Base-by-base conservation (phyloP, 1,140 invertebrate genomes). In the Cecropterus lyciades region DNA sequence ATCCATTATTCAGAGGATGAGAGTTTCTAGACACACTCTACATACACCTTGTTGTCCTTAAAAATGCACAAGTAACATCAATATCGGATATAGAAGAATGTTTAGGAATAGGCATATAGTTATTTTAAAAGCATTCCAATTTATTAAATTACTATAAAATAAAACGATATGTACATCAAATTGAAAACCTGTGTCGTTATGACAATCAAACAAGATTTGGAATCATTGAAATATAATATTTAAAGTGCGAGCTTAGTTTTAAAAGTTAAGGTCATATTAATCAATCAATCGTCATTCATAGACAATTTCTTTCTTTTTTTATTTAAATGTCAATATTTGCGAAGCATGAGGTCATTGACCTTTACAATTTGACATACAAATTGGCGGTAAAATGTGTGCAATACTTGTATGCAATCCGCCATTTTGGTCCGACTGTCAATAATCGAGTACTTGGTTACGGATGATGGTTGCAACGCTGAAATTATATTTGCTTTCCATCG, bases 261-360 rank as follows among this genome's bases (percentile, higher is more conserved):
- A 30, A 59, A 59, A 59, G 43, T 46, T 45, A 46, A 40, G 37
- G 37, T 40, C 37, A 40, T n/a, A 40, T n/a, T 13, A n/a, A 56
- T 43, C 53, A 56, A 56, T 56, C 56, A 33, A 10, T 4, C 7
- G 30, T 33, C 7, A 33, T 33, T 33, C 30, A 59, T 59, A 48
- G 45, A 59, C 24, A 46, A 48, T n/a, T n/a, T n/a, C n/a, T 60
- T 60, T 48, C 57, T 37, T 60, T 46, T 60, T 60, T 48, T 51
- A n/a, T 30, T 49, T 37, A 48, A 55, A 49, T 60, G 27, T 49
- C 43, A 49, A 49, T 49, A 60, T 60, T 59, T 33, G 13, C 45
- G 43, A 56, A 56, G 37, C 33, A 17, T 49, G 57, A 49, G 15
- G 45, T 48, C 57, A 30, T 10, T 60, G 27, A 60, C 45, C 57